Evolutionary conservation across 2,113 vertebrate genomes (phyloP).

Genomic region (Ciconia boyciana): DNA sequence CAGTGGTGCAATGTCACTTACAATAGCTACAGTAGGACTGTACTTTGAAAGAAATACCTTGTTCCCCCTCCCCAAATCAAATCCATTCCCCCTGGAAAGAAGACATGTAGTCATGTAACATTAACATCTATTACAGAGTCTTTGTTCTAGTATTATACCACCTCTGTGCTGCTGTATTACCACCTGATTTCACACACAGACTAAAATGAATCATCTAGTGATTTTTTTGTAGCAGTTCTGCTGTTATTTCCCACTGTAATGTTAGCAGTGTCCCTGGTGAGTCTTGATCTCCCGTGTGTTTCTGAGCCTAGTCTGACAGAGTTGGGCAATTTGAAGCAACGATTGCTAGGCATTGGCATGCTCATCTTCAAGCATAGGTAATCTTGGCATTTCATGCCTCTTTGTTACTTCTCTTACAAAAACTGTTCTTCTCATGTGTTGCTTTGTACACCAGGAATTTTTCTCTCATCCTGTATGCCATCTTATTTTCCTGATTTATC

Average conservation of each 20-base stretch:
- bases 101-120: neutral
- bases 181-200: neutral
- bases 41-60: neutral
- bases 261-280: neutral
- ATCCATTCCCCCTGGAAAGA: neutral
- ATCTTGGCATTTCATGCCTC: neutral
- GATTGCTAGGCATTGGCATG: fast-evolving
- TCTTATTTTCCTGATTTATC: neutral
- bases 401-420: neutral
- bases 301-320: neutral
- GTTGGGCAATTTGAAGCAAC: neutral
- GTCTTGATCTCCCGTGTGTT: neutral
- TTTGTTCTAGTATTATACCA: neutral
- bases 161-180: neutral
- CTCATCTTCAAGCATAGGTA: neutral
- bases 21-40: neutral
- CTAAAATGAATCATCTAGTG: neutral
- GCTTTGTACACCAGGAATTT: neutral
- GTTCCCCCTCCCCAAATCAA: neutral
- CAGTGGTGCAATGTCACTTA: neutral
- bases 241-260: neutral
- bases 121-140: neutral
- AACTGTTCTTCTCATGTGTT: neutral
- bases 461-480: neutral
- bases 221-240: neutral